Evolutionary conservation across 2,888 invertebrate genomes (phyloP), one percentile per base, ranked within the genome.

Genomic region (Hypomecis atomaria): DNA sequence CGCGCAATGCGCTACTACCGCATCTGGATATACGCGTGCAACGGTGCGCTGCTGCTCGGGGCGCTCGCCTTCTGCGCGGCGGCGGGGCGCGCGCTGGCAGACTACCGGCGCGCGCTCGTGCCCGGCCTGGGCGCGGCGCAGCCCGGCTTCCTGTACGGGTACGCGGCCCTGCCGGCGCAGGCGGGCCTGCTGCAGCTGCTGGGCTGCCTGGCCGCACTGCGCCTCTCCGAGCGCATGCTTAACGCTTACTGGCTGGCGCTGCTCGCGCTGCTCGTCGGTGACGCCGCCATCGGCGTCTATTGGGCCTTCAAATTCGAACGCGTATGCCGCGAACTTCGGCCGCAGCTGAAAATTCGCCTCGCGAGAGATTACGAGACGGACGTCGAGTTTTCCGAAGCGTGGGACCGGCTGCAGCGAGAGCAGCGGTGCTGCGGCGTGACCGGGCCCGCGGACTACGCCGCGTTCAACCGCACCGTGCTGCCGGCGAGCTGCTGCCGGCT

Each of bases 1-100:
- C 94, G 93, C 93, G 94, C 94, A 86, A 94, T 94, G 90, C 93
- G 96, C 94, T 96, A 96, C 94, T 96, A 97, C 93, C 96, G 97
- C 93, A 95, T 97, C 89, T 97, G 97, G 97, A 97, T 97, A 88
- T 97, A 97, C 94, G 96, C 97, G 88, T 97, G 97, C 95, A 97
- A 97, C 94, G 95, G 96, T 90, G 97, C 96, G 81, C 94, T 97
- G 88, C 94, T 97, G 89, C 95, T 96, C 79, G 96, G 96, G 85
- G 96, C 97, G 83, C 92, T 97, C 75, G 96, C 96, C 67, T 96
- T 97, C 87, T 95, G 95, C 81, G 95, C 95, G 73, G 96, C 96
- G 74, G 96, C 96, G 73, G 95, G 95, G 59, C 94, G 95, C 80
- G 95, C 95, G 53, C 93, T 96, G 62, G 93, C 95, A 66, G 96